Conservation (phyloP, 1,140 invertebrate genomes). For the Drusus annulatus region DNA sequence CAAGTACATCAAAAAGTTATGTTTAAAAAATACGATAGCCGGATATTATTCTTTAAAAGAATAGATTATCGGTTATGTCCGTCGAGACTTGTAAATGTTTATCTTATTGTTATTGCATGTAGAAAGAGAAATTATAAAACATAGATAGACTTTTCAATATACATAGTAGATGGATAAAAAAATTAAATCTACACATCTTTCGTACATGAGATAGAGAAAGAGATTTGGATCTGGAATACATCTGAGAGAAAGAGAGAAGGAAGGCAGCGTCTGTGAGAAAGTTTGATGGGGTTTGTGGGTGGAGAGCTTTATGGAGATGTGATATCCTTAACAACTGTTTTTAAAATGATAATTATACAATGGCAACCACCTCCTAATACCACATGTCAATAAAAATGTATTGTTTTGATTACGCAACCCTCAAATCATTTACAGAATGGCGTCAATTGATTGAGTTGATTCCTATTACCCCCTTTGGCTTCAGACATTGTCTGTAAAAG, state of each 20-base stretch:
- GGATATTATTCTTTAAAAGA: background rate
- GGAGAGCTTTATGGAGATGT: slow-evolving; percentile 32
- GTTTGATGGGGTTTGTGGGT: background rate
- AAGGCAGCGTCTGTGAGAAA: background rate
- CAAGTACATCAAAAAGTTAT: background rate
- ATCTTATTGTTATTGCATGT: slow-evolving; percentile 18
- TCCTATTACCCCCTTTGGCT: too few relatives aligned
- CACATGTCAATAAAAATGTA: too few relatives aligned
- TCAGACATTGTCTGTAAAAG: too few relatives aligned
- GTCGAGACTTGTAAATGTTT: background rate
- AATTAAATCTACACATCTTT: background rate
- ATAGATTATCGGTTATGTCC: background rate
- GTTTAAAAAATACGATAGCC: slow-evolving; percentile 8
- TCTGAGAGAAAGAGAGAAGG: background rate
- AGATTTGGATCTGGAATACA: background rate
- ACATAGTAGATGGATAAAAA: background rate
- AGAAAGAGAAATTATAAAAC: background rate
- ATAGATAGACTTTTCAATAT: background rate
- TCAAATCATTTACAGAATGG: too few relatives aligned
- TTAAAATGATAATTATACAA: background rate
- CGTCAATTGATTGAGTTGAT: too few relatives aligned
- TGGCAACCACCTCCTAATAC: slow-evolving; percentile 5
- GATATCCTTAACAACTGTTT: slow-evolving; percentile 32
- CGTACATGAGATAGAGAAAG: background rate
- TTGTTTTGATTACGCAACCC: too few relatives aligned